phyloP scores from a whole-genome alignment of 1,140 invertebrate genomes.

The Calephelis virginiensis region DNA sequence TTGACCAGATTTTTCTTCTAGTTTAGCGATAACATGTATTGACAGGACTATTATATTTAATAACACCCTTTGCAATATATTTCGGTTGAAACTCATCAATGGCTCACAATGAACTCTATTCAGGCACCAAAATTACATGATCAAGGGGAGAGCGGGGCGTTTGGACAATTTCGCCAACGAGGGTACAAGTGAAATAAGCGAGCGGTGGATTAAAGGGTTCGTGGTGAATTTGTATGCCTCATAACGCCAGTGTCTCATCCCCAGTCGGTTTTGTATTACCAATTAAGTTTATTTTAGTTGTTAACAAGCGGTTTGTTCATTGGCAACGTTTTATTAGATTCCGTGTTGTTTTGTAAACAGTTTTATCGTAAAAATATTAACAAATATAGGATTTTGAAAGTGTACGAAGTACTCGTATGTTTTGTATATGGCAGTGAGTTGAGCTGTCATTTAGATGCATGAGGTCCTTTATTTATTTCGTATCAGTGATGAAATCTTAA shows the following conservation, averaged over 20 bases:
- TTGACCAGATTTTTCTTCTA: no score
- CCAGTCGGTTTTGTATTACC: constrained; percentile 70
- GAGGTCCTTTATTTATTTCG: no score
- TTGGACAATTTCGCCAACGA: constrained; percentile 57
- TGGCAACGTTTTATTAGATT: constrained; percentile 17
- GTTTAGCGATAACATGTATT: neutral
- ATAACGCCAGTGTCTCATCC: constrained; percentile 50
- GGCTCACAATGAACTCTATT: constrained; percentile 35
- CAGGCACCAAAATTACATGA: constrained; percentile 64
- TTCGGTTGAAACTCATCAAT: constrained; percentile 27
- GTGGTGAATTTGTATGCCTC: constrained; percentile 69
- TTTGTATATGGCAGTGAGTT: no score
- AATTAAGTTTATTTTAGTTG: constrained; percentile 68
- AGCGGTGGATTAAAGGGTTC: constrained; percentile 75
- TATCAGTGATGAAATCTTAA: no score
- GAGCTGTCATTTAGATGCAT: no score
- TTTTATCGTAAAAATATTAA: neutral
- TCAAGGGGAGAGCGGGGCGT: constrained; percentile 43
- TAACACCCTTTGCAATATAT: constrained; percentile 19
- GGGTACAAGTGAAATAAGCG: constrained; percentile 75
- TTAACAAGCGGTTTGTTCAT: constrained; percentile 36
- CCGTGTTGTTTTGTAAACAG: constrained; percentile 2
- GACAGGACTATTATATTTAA: constrained; percentile 4
- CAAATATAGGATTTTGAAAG: no score
- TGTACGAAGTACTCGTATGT: no score